A percentile compares a stretch with the other conserved stretches of the same genome.
phyloP scores from a whole-genome alignment of 2,888 invertebrate genomes.

The Perithous albicinctus region DNA sequence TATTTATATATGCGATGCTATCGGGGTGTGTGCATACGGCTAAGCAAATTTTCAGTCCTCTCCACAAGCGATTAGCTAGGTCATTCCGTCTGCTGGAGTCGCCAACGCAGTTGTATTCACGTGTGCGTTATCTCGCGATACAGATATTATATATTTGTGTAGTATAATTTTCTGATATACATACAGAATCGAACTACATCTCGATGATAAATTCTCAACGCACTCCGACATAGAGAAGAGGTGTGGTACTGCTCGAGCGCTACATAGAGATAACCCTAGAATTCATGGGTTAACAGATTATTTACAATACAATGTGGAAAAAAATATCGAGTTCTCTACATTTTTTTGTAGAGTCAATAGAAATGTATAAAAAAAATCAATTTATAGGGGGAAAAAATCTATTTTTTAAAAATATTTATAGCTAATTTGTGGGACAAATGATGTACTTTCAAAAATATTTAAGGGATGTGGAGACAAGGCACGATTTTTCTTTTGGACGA shows the following conservation, averaged over 20 bases:
- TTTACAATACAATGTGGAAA: no score
- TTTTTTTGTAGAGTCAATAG: no score
- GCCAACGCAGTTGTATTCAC: constrained; percentile 47
- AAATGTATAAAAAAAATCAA: no score
- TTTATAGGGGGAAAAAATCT: no score
- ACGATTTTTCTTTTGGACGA: no score
- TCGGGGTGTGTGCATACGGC: constrained; percentile 54
- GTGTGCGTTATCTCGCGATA: constrained; percentile 19
- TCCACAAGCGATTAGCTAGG: constrained; percentile 58
- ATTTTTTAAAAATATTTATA: no score
- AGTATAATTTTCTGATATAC: constrained; percentile 50
- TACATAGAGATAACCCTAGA: no score
- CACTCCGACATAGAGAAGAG: constrained; percentile 9
- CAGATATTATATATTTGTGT: constrained; percentile 53
- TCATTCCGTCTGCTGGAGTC: constrained; percentile 60
- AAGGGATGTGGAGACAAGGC: no score
- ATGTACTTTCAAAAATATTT: no score
- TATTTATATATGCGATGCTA: constrained; percentile 20
- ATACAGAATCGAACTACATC: constrained; percentile 26
- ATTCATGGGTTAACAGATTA: no score
- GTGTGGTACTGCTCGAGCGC: neutral
- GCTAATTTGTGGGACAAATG: no score
- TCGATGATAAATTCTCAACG: constrained; percentile 7
- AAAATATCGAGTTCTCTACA: no score
- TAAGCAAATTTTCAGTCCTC: constrained; percentile 55